Evolutionary conservation across 2,888 invertebrate species (phyloP), one percentile per base, ranked within the genome.

Genomic region (Drosophila mimica): DNA sequence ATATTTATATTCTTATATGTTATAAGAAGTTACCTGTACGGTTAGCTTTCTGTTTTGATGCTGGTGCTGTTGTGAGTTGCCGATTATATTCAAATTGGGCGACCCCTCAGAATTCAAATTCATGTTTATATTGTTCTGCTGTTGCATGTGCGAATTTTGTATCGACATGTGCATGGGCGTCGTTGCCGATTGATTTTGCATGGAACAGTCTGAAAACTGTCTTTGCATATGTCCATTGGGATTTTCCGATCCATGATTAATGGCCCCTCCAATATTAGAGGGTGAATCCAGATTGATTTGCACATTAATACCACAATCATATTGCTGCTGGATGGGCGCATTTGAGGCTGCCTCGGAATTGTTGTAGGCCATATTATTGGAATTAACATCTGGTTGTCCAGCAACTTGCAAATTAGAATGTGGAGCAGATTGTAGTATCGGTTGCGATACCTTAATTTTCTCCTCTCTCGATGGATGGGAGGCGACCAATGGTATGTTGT

Each of bases 201-300:
- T 95, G n/a, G 96, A 96, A 89, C 97, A 97, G 69, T 95, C 95
- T 0, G 94, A 88, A 80, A 95, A 95, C 62, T 92, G 92, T 30
- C 92, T 89, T 93, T 94, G 90, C 81, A 94, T 94, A 25, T 95
- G 91, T 0, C 94, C 94, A 56, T 95, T 95, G n/a, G 93, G 93
- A 40, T 94, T 94, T 81, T 96, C 96, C 0, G 96, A 94, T 89
- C 95, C 95, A 82, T 97, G 97, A 11, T 96, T 96, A 93, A 98
- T 95, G 92, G 98, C 97, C 54, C 96, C 97, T 1, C 97, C 96
- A 80, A 98, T 97, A 48, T 97, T 97, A 0, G 97, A 96, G 0
- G 98, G 98, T 0, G 98, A 98, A 92, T 98, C 98, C 76, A 98
- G 93, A 0, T 97, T 97, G 68, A 98, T 93, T 91, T 97, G 97